phyloP scores from a whole-genome alignment of 2,113 vertebrate species.

The Rhineura floridana region DNA sequence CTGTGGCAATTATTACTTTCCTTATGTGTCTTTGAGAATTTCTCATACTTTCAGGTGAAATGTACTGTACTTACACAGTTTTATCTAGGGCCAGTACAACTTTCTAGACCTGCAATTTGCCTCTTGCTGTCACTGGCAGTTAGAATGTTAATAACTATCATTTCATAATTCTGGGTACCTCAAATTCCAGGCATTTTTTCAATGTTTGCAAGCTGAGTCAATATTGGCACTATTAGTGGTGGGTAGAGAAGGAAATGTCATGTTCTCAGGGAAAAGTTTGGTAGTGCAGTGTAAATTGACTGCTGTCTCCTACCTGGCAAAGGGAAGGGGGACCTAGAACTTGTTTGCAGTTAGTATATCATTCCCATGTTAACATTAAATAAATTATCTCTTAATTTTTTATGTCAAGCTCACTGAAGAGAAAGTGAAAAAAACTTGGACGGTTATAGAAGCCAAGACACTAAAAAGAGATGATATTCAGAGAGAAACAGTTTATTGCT shows the following conservation, averaged over 20 bases:
- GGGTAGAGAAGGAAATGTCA: not conserved
- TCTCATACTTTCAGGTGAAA: not conserved
- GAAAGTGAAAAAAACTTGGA: slow-evolving; percentile 87
- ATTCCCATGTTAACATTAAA: slow-evolving; percentile 27
- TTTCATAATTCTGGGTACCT: not conserved
- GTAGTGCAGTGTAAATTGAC: not conserved
- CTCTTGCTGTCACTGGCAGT: not conserved
- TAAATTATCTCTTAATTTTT: slow-evolving; percentile 39
- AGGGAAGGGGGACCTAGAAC: not conserved
- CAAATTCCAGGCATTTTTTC: not conserved
- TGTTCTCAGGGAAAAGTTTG: not conserved
- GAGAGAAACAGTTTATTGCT: slow-evolving; percentile 90
- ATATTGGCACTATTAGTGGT: not conserved
- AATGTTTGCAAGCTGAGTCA: not conserved
- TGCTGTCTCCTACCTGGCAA: not conserved
- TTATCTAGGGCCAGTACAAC: not conserved
- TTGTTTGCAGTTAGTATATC: not conserved
- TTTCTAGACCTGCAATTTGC: not conserved
- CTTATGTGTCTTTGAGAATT: slow-evolving; percentile 14
- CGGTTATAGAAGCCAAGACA: slow-evolving; percentile 86
- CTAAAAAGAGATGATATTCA: slow-evolving; percentile 83
- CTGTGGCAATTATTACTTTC: not conserved
- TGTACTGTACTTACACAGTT: not conserved
- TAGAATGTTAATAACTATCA: not conserved
- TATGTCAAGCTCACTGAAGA: slow-evolving; percentile 84